Evolutionary conservation across 2,888 invertebrate species (phyloP).

Genomic region (Ceriagrion tenellum): DNA sequence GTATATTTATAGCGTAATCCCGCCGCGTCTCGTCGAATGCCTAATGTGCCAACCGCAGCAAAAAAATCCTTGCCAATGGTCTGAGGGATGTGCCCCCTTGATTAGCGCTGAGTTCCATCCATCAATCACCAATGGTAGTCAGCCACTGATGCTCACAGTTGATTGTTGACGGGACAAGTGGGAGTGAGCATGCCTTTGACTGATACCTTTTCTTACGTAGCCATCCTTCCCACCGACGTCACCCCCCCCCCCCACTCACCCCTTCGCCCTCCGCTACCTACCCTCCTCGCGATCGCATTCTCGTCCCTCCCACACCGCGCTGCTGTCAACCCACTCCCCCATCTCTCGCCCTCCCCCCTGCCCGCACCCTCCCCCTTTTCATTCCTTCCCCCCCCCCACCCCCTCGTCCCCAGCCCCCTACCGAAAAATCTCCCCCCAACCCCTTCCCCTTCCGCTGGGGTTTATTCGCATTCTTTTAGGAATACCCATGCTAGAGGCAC

Average conservation of each 20-base stretch:
- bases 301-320: background rate
- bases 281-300: background rate
- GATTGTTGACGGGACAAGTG: conserved; percentile 27
- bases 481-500: conserved; percentile 63
- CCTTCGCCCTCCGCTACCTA: background rate
- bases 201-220: background rate
- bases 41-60: background rate
- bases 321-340: background rate
- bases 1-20: background rate
- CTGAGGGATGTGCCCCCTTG: background rate
- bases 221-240: background rate
- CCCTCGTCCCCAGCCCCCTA: background rate
- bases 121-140: conserved; percentile 20
- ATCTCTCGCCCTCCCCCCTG: background rate
- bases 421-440: background rate
- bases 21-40: background rate
- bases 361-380: background rate
- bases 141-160: background rate
- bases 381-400: background rate
- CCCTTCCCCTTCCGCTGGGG: background rate
- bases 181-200: conserved; percentile 19
- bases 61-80: background rate
- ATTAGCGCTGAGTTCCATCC: conserved; percentile 16
- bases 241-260: no score
- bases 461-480: conserved; percentile 65